phyloP scores from a whole-genome alignment of 2,113 vertebrate species.

The Prochilodus magdalenae region DNA sequence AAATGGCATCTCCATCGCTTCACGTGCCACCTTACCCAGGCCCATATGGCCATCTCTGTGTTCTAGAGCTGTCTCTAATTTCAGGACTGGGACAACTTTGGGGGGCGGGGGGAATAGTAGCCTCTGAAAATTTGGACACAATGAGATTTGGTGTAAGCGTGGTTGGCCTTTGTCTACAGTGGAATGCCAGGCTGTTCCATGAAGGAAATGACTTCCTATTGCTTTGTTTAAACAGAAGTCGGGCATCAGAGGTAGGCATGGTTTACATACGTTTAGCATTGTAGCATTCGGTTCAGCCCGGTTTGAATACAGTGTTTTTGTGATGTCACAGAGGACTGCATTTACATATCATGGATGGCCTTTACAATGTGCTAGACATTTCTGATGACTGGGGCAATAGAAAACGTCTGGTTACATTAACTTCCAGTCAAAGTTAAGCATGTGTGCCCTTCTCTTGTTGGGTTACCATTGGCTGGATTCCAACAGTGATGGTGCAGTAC shows the following conservation, averaged over 20 bases:
- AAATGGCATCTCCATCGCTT: slow-evolving; percentile 61
- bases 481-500: too few species aligned
- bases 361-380: too few species aligned
- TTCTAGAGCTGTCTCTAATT: slow-evolving; percentile 44
- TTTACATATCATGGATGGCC: too few species aligned
- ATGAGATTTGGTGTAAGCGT: background rate
- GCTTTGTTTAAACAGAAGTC: background rate
- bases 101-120: slow-evolving; percentile 15
- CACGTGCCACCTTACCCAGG: slow-evolving; percentile 61
- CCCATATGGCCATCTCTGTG: slow-evolving; percentile 66
- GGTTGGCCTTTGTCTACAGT: slow-evolving; percentile 19
- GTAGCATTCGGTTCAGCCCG: too few species aligned
- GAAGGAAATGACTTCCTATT: background rate
- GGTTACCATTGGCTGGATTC: too few species aligned
- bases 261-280: too few species aligned
- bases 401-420: too few species aligned
- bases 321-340: too few species aligned
- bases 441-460: too few species aligned
- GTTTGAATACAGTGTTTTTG: too few species aligned
- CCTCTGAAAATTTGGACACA: slow-evolving; percentile 17
- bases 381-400: too few species aligned
- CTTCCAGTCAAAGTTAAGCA: too few species aligned
- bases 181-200: slow-evolving; percentile 37
- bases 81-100: slow-evolving; percentile 3
- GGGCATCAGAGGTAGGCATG: background rate